These are phyloP conservation scores for Shargacucullia verbasci DNA, from an alignment of 2,888 invertebrate species.

Conservation along the genomic window DNA sequence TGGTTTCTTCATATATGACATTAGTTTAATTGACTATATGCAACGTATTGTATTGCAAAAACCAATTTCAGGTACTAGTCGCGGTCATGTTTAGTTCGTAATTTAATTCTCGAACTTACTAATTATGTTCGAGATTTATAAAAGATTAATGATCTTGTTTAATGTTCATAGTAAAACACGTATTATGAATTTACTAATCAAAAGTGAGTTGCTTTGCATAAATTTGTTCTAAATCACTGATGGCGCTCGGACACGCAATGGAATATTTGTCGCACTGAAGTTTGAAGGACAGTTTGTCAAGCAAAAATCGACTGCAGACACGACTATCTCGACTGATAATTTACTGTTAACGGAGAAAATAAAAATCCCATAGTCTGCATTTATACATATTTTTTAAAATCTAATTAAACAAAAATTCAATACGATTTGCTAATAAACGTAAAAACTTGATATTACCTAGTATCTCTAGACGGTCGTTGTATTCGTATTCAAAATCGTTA, in stretches of 20 bases:
- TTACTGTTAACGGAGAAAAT: no score
- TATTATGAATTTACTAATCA: conserved; percentile 1
- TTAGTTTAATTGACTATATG: conserved; percentile 20
- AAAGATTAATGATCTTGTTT: conserved; percentile 17
- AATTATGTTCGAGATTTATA: conserved; percentile 2
- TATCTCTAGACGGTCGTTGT: conserved; percentile 7
- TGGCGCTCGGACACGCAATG: conserved; percentile 1
- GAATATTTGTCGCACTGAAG: no score
- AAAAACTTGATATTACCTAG: conserved; percentile 6
- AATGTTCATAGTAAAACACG: conserved; percentile 10
- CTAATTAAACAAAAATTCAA: background rate
- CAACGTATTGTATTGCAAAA: conserved; percentile 26
- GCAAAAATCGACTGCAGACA: no score
- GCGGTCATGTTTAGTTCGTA: conserved; percentile 1
- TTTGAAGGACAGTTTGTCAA: no score
- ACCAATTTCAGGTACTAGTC: conserved; percentile 16
- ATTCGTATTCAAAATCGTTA: conserved; percentile 9
- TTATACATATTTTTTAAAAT: no score
- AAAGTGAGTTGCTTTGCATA: background rate
- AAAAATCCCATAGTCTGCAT: no score
- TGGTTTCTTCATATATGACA: conserved; percentile 30
- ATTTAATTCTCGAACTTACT: conserved; percentile 13
- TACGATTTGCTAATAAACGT: conserved; percentile 8
- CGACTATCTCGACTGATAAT: no score
- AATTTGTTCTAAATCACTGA: background rate